Percentiles rank a stretch among this genome's conserved stretches.
phyloP scores from a whole-genome alignment of 2,113 vertebrate genomes.

The Ictidomys tridecemlineatus region DNA sequence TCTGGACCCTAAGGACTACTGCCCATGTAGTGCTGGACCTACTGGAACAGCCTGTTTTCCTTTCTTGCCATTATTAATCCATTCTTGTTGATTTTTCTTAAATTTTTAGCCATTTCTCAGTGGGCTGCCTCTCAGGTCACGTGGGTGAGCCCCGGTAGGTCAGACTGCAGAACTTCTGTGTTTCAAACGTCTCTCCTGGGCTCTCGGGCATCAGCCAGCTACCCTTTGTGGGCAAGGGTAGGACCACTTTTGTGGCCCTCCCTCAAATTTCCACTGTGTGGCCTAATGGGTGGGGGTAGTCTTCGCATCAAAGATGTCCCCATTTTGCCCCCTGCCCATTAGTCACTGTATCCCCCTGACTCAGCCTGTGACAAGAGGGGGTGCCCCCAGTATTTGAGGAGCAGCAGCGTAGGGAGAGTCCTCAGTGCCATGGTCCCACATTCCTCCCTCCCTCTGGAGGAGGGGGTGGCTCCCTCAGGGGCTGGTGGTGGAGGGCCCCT shows the following conservation, averaged over 20 bases:
- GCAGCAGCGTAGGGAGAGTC: background rate
- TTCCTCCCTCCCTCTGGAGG: background rate
- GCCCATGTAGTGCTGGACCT: background rate
- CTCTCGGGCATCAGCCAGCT: background rate
- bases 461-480: constrained; percentile 52
- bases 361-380: background rate
- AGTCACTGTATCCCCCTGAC: background rate
- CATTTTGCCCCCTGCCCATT: constrained; percentile 37
- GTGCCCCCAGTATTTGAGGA: background rate
- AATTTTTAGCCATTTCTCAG: constrained; percentile 54
- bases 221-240: background rate
- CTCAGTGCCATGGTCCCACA: background rate
- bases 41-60: background rate
- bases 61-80: constrained; percentile 34
- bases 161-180: background rate
- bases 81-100: constrained; percentile 13
- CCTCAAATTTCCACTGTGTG: background rate
- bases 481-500: constrained; percentile 13
- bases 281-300: background rate
- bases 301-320: constrained; percentile 82
- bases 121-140: background rate
- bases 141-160: background rate
- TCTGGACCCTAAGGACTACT: background rate
- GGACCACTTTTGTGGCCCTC: background rate
- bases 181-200: background rate